phyloP scores from a whole-genome alignment of 2,113 vertebrate species.

The Ophiodon elongatus region DNA sequence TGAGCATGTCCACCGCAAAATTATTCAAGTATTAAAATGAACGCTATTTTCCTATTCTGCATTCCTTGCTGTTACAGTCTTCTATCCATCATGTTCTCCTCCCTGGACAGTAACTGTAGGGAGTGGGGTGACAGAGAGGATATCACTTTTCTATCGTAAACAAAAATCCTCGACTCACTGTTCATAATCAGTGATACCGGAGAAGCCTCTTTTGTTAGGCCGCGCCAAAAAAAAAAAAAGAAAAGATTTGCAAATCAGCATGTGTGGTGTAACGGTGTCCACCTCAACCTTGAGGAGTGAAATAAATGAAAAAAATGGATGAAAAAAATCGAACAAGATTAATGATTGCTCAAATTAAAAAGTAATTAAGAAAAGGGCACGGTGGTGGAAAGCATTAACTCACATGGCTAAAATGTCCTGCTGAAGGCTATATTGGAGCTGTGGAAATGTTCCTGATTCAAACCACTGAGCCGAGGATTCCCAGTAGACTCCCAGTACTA shows the following conservation, averaged over 20 bases:
- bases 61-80: slow-evolving; percentile 17
- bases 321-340: slow-evolving; percentile 39
- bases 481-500: neutral
- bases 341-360: slow-evolving; percentile 63
- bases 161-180: slow-evolving; percentile 21
- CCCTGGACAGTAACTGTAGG: slow-evolving; percentile 7
- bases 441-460: slow-evolving; percentile 9
- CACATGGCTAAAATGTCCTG: slow-evolving; percentile 1
- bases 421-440: slow-evolving; percentile 35
- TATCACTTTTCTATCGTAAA: slow-evolving; percentile 43
- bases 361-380: slow-evolving; percentile 63
- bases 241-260: slow-evolving; percentile 42
- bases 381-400: slow-evolving; percentile 51
- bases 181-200: slow-evolving; percentile 30
- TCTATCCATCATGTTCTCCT: slow-evolving; percentile 38
- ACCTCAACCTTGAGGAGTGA: slow-evolving; percentile 21
- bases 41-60: neutral
- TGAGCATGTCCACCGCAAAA: slow-evolving; percentile 16
- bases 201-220: slow-evolving; percentile 13
- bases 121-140: slow-evolving; percentile 7
- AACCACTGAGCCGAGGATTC: slow-evolving; percentile 42
- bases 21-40: slow-evolving; percentile 51
- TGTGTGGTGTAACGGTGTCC: neutral
- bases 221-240: neutral
- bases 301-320: slow-evolving; percentile 12